phyloP scores from a whole-genome alignment of 2,797 vertebrate species.

The Bovichtus diacanthus region DNA sequence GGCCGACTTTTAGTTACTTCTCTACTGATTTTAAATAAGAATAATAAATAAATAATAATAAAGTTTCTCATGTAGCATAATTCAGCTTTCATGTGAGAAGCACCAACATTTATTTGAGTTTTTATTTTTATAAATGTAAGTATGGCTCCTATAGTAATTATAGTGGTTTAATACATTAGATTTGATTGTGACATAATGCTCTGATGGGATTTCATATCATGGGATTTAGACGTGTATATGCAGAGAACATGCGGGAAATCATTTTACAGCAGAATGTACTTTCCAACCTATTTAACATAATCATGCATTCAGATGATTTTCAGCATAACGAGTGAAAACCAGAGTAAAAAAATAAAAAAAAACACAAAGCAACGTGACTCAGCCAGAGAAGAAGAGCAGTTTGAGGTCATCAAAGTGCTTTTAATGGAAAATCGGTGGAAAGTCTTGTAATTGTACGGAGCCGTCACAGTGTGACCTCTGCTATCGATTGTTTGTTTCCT shows the following conservation, averaged over 20 bases:
- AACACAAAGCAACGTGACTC: not conserved
- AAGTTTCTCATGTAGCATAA: too few species aligned
- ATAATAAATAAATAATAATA: too few species aligned
- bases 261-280: slow-evolving; percentile 8
- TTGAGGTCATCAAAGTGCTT: not conserved
- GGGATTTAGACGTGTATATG: not conserved
- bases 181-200: not conserved
- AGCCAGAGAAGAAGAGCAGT: not conserved
- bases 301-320: not conserved
- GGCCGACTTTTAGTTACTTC: too few species aligned
- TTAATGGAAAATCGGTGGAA: not conserved
- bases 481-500: not conserved
- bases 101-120: too few species aligned
- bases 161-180: not conserved
- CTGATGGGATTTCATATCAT: not conserved
- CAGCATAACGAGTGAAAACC: slow-evolving; percentile 10
- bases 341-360: not conserved
- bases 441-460: not conserved
- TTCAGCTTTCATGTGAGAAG: too few species aligned
- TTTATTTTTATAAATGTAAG: not conserved
- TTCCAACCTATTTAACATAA: slow-evolving; percentile 27
- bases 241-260: not conserved
- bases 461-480: not conserved
- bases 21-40: too few species aligned
- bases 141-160: not conserved